A percentile compares a stretch with the other conserved stretches of the same genome.
Evolutionary conservation across 2,113 vertebrate species (phyloP).

Genomic region (Lasiurus borealis): DNA sequence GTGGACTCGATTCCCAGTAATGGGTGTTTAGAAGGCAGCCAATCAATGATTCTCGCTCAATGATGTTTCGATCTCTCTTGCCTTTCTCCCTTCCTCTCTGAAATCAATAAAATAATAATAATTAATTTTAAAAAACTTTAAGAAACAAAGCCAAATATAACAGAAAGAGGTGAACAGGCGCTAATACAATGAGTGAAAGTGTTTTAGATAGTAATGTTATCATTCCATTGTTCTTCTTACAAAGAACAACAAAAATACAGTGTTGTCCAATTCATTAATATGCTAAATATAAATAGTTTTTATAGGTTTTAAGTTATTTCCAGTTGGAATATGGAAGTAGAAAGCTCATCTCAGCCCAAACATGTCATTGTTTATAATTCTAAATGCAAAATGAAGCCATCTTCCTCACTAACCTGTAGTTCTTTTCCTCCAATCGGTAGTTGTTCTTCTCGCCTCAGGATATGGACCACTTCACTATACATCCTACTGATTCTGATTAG

Average conservation of each 20-base stretch:
- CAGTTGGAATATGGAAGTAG: constrained; percentile 4
- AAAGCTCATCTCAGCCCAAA: constrained; percentile 10
- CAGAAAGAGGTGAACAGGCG: background rate
- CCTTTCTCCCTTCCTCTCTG: no score
- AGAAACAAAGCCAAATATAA: background rate
- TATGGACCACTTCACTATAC: background rate
- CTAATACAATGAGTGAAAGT: background rate
- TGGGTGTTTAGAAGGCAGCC: no score
- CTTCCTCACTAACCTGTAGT: background rate
- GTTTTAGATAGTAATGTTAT: background rate
- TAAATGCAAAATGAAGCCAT: background rate
- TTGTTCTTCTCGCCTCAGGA: background rate
- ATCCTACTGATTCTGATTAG: background rate
- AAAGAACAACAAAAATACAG: background rate
- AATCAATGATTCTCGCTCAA: no score
- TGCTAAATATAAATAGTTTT: constrained; percentile 40
- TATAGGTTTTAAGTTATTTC: background rate
- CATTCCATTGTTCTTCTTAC: background rate
- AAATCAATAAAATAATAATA: no score
- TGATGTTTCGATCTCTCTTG: no score
- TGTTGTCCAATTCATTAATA: background rate
- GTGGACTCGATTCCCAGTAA: no score
- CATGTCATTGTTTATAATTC: background rate
- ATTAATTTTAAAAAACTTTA: background rate
- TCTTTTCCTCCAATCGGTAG: background rate